phyloP scores from a whole-genome alignment of 2,797 vertebrate genomes.

The Nothura maculosa region DNA sequence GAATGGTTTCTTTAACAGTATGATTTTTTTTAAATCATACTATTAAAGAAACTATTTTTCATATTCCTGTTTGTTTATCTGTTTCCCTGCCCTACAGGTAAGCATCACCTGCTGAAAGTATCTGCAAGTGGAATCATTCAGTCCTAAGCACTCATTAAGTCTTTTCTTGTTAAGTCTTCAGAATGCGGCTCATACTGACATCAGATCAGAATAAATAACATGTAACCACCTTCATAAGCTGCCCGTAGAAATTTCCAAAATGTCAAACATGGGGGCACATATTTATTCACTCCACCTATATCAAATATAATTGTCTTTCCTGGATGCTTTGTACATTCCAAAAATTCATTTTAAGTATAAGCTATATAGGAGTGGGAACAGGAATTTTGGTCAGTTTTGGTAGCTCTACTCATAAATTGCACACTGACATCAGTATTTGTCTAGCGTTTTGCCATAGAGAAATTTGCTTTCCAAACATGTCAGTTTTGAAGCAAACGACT shows the following conservation, averaged over 20 bases:
- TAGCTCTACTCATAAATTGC: background rate
- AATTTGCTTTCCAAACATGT: background rate
- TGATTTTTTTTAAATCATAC: too few species aligned
- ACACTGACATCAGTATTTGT: background rate
- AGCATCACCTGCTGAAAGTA: background rate
- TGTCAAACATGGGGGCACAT: background rate
- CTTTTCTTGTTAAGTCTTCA: too few species aligned
- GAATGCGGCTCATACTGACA: background rate
- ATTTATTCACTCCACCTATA: background rate
- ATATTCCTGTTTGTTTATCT: background rate
- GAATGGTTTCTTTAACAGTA: background rate
- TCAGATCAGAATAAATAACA: background rate
- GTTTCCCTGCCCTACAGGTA: background rate
- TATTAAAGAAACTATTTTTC: background rate
- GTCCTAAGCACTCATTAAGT: background rate
- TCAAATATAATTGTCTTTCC: background rate
- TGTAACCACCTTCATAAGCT: background rate
- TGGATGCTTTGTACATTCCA: background rate
- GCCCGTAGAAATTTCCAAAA: background rate
- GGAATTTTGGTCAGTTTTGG: background rate
- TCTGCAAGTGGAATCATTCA: background rate
- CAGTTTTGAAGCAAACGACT: background rate
- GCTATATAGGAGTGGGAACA: background rate
- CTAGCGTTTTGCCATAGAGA: conserved; percentile 33
- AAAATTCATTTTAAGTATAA: background rate